Base-by-base conservation (phyloP, 2,113 vertebrate species). In the Notarius lentiginosus region DNA sequence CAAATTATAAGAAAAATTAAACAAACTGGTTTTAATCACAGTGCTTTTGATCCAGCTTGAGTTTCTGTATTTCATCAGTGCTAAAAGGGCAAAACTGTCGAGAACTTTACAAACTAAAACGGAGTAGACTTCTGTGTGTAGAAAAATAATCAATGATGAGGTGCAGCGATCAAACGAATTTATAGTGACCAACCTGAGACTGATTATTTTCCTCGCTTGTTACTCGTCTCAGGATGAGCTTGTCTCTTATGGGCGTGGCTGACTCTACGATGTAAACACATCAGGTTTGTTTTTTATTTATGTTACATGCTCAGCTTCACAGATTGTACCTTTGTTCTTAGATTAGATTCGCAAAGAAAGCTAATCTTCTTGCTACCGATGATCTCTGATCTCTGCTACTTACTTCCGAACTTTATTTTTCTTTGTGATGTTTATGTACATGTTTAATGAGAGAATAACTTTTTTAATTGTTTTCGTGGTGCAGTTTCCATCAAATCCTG, bases 1-100 rank as follows among this genome's bases (percentile, higher is more conserved):
- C 10, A n/a, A 65, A 66, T 66, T 27, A 66, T 66, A 27, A 66
- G 2, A 88, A 77, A 49, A 34, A 66, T n/a, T 47, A 81, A 88
- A 65, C 60, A 82, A 82, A 76, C 77, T 68, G 20, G 5, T 60
- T 17, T 60, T 56, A 88, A 83, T 86, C 49, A 51, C 49, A 22
- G 41, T 51, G 79, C 34, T 41, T 80, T 22, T 75, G 30, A 68
- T 68, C 24, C 10, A 20, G 63, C 24, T 8, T 63, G 63, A n/a
- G 63, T 65, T 65, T n/a, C 4, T 65, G 34, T 41, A 41, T 41
- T 65, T n/a, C 63, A 8, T n/a, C 63, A n/a, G 2, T 24, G 20
- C 8, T 22, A 5, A 68, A 68, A 27, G 65, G 4, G n/a, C 1
- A 1, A 30, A 68, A 34, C 4, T 14, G 27, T 30, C 0, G 9